Percentiles rank a stretch among this genome's conserved stretches.
Evolutionary conservation across 92 coral and sea anemone species (phyloP).

Genomic region (Heliopora coerulea): DNA sequence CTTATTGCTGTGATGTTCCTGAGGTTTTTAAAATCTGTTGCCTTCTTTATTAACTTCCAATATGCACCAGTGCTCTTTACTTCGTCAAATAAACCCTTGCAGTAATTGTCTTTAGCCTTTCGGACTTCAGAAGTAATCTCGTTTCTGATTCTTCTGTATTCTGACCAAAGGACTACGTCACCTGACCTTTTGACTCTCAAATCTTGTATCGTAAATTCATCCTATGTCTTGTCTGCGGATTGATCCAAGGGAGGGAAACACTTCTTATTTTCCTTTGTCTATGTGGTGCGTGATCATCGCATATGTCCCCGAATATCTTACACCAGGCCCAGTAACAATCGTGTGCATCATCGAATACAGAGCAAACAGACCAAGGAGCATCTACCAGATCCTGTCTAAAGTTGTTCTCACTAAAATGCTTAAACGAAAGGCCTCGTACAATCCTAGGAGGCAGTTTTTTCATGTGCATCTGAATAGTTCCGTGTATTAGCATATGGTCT

Average conservation of each 20-base stretch:
- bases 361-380: conserved; percentile 54
- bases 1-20: conserved; percentile 30
- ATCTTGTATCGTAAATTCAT: conserved; percentile 53
- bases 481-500: background rate
- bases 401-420: background rate
- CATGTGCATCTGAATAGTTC: background rate
- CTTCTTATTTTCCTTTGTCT: conserved; percentile 52
- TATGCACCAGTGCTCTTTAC: conserved; percentile 41
- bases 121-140: conserved; percentile 33
- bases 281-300: conserved; percentile 49
- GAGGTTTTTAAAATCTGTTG: conserved; percentile 23
- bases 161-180: background rate
- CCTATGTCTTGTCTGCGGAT: conserved; percentile 54
- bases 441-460: background rate
- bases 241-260: conserved; percentile 57
- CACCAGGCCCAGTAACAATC: conserved; percentile 56
- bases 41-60: conserved; percentile 41
- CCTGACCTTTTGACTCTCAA: background rate
- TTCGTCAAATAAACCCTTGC: conserved; percentile 18
- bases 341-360: conserved; percentile 45
- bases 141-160: conserved; percentile 15
- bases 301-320: conserved; percentile 47
- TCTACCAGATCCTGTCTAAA: background rate
- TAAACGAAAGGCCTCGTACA: background rate
- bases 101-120: conserved; percentile 19